Conservation (phyloP, 2,113 vertebrate species). For the Tachysurus vachellii region DNA sequence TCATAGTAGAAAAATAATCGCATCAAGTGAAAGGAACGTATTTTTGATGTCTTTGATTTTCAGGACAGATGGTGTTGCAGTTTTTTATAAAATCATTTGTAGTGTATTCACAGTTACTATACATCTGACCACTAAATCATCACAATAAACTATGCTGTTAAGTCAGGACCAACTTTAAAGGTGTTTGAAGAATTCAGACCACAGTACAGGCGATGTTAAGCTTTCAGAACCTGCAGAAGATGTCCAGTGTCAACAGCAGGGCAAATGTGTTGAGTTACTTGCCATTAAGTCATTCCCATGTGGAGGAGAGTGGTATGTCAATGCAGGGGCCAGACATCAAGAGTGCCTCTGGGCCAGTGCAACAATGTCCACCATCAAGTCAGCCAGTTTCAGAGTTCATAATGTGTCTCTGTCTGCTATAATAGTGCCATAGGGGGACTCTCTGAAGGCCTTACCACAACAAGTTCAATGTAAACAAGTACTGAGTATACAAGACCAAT, state of each 20-base stretch:
- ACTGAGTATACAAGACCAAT: neutral
- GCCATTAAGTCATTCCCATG: neutral
- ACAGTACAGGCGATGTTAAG: neutral
- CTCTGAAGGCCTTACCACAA: neutral
- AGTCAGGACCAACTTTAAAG: neutral
- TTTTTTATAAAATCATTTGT: neutral
- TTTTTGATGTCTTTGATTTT: neutral
- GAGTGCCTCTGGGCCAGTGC: neutral
- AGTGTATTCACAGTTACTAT: neutral
- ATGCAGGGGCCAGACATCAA: neutral
- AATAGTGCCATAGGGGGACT: neutral
- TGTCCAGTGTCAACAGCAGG: neutral
- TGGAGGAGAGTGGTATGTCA: neutral
- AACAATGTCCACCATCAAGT: neutral
- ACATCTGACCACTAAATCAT: neutral
- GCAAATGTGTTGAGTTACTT: neutral
- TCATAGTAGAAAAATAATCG: neutral
- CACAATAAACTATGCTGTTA: neutral
- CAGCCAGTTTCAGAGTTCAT: neutral
- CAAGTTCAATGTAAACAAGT: neutral
- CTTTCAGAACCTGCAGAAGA: neutral
- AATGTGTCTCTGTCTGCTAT: neutral
- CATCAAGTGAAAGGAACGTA: neutral
- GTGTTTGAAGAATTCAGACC: neutral
- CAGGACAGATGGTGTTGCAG: neutral